These are phyloP conservation scores for Leuciscus idus DNA, from an alignment of 2,113 vertebrate species.

Conservation along the genomic window DNA sequence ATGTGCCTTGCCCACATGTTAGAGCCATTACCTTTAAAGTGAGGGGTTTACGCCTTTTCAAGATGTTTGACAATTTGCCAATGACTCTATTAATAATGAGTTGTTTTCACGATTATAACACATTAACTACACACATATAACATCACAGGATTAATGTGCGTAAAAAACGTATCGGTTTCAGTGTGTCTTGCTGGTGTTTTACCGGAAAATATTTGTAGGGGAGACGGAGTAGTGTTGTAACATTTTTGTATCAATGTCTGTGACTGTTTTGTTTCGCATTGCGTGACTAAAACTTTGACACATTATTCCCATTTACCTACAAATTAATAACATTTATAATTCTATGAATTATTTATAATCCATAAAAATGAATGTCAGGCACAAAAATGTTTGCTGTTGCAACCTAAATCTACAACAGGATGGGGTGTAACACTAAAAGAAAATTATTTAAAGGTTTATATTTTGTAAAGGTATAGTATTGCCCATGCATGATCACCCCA, in stretches of 20 bases:
- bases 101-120: constrained; percentile 75
- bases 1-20: constrained; percentile 72
- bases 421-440: neutral
- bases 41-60: constrained; percentile 73
- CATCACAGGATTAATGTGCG: constrained; percentile 42
- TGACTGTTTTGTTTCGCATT: constrained; percentile 14
- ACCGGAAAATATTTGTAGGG: neutral
- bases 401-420: neutral
- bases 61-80: constrained; percentile 78
- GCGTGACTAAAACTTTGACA: constrained; percentile 13
- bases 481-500: too few relatives aligned
- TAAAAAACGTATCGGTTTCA: neutral
- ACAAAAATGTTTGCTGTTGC: neutral
- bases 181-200: neutral
- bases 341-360: neutral
- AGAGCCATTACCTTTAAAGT: constrained; percentile 73
- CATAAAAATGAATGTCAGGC: neutral
- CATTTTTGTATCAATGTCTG: neutral
- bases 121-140: constrained; percentile 63
- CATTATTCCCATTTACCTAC: neutral
- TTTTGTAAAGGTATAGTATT: too few relatives aligned
- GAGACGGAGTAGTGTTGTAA: constrained; percentile 41
- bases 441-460: too few relatives aligned
- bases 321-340: neutral
- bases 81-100: constrained; percentile 73